Evolutionary conservation across 2,888 invertebrate genomes (phyloP), one percentile per base, ranked within the genome.

Genomic region (Sesia apiformis): DNA sequence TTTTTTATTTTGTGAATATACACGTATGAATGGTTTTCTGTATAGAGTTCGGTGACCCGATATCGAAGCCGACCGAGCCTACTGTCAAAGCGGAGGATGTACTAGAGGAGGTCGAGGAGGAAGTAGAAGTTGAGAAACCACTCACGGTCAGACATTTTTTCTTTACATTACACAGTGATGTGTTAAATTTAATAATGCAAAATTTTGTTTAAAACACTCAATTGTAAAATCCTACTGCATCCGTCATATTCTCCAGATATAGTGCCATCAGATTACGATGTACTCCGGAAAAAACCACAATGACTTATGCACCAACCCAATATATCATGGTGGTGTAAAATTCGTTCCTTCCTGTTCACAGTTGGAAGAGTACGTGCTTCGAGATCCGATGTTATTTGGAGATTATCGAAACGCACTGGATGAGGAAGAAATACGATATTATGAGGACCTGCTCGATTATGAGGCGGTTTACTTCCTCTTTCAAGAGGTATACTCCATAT

Each of bases 381-480:
- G 95, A 7, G 94, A 97, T 80, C 98, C 98, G 0, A 70, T 97
- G 52, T 86, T 98, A 0, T 98, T 94, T 72, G 97, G 97, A 0
- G 97, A 98, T 73, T 97, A 95, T 69, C 91, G 97, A 51, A 97
- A 97, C 69, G 95, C 97, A 0, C 85, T 95, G 40, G 94, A 95
- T 60, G 95, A 96, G 69, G 92, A 92, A 0, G 96, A 96, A 63
- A 89, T 93, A 0, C 89, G 97, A 56, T 92, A 93, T 63, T 98
- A 98, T 69, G 97, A 98, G 72, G 97, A 98, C 74, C 85, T 98
- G 7, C 85, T 97, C 4, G 97, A 98, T 75, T 98, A 96, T 71
- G 95, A 96, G 66, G 96, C 97, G 0, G 93, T 96, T n/a, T 96
- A 93, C 73, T 94, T 93, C 63, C 83, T 98, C 2, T 97, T 97